Conservation (phyloP, 2,113 vertebrate genomes). For the Athene cunicularia region DNA sequence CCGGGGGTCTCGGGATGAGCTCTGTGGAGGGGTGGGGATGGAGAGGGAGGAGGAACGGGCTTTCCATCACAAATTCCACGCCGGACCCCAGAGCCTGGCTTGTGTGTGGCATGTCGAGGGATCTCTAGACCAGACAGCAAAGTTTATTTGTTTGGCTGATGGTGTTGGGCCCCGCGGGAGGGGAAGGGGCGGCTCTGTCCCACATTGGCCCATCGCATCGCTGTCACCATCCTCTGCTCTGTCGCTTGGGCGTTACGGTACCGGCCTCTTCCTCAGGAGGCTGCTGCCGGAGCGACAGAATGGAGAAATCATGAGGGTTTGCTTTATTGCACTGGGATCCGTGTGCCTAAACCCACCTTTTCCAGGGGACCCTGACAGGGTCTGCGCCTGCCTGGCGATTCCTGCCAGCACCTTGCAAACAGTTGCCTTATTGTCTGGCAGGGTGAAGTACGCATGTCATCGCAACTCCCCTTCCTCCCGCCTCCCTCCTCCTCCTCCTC, state of each 20-base stretch:
- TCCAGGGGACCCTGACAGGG: not conserved
- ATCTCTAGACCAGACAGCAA: too few relatives aligned
- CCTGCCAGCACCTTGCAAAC: not conserved
- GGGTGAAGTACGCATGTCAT: not conserved
- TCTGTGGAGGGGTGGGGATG: not conserved
- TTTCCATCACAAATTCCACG: accelerated
- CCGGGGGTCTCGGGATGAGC: accelerated
- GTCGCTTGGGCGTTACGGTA: accelerated
- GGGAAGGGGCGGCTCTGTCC: not conserved
- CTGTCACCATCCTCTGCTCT: not conserved
- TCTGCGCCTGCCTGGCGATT: not conserved
- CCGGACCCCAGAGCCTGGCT: not conserved
- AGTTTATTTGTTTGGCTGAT: accelerated
- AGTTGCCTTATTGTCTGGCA: not conserved
- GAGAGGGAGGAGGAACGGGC: not conserved
- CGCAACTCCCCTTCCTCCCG: not conserved
- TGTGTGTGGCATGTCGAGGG: accelerated
- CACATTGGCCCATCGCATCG: not conserved
- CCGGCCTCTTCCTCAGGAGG: not conserved
- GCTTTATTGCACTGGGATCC: not conserved
- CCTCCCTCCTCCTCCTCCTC: not conserved
- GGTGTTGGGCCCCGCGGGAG: accelerated
- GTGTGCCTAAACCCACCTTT: not conserved
- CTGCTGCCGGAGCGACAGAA: not conserved
- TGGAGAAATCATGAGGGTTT: accelerated